phyloP scores from a whole-genome alignment of 2,797 vertebrate genomes.

The Alcedo atthis region DNA sequence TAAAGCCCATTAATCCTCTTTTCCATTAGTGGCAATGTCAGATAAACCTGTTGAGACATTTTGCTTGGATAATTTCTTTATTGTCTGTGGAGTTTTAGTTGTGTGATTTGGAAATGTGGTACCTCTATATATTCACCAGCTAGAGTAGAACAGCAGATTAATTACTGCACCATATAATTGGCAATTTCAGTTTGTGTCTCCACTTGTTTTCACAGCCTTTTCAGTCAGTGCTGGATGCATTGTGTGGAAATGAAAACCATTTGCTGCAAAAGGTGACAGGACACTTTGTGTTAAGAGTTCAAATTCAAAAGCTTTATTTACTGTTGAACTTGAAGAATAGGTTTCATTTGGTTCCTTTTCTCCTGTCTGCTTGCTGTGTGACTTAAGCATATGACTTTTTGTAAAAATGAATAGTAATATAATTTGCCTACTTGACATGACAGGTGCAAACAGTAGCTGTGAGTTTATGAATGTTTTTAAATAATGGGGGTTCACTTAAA shows the following conservation, averaged over 20 bases:
- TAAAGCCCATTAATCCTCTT: slow-evolving; percentile 9
- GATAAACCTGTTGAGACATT: slow-evolving; percentile 7
- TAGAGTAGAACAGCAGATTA: not conserved
- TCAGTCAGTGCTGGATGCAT: not conserved
- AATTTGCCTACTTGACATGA: not conserved
- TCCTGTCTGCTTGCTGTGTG: not conserved
- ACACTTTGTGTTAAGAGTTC: not conserved
- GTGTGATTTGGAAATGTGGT: not conserved
- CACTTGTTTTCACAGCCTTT: not conserved
- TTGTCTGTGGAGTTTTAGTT: not conserved
- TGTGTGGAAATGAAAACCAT: not conserved
- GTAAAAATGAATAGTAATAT: not conserved
- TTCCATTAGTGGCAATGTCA: slow-evolving; percentile 11
- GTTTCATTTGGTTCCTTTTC: not conserved
- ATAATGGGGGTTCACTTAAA: not conserved
- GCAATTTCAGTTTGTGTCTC: not conserved
- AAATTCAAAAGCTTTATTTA: not conserved
- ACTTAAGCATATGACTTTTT: not conserved
- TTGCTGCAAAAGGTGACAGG: not conserved
- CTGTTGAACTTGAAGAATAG: not conserved
- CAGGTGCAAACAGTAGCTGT: not conserved
- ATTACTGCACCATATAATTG: not conserved
- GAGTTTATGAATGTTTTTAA: not conserved
- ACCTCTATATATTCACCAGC: not conserved
- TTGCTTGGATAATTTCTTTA: slow-evolving; percentile 18